Evolutionary conservation across 2,797 vertebrate species (phyloP).

Genomic region (Trachops cirrhosus): DNA sequence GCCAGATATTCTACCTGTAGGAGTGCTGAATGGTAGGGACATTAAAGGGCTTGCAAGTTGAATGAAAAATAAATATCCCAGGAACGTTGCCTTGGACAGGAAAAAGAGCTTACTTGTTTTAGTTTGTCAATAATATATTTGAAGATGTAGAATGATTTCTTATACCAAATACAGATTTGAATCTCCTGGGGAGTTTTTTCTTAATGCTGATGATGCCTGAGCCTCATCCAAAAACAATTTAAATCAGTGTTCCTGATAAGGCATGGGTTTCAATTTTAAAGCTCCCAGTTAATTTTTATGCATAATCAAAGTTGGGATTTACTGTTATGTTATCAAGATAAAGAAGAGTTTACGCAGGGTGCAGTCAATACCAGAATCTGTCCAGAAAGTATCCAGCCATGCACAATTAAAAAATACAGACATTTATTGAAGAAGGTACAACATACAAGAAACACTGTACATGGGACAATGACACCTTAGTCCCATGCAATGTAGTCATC

Average conservation of each 20-base stretch:
- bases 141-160: background rate
- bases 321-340: background rate
- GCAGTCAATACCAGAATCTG: background rate
- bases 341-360: background rate
- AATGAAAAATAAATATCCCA: background rate
- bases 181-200: background rate
- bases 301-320: background rate
- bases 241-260: background rate
- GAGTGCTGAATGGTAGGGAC: background rate
- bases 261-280: background rate
- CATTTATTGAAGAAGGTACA: too few species aligned
- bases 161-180: background rate
- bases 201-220: background rate
- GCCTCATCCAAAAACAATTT: background rate
- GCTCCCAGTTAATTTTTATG: background rate
- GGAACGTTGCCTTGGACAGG: background rate
- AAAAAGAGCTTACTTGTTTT: background rate
- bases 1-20: rapidly evolving
- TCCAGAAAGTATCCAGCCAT: too few species aligned
- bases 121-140: background rate
- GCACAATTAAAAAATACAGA: too few species aligned
- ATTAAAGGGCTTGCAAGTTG: background rate
- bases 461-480: too few species aligned
- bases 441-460: too few species aligned
- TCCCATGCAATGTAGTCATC: too few species aligned